phyloP scores from a whole-genome alignment of 2,113 vertebrate species.

The Neotragus pygmaeus region DNA sequence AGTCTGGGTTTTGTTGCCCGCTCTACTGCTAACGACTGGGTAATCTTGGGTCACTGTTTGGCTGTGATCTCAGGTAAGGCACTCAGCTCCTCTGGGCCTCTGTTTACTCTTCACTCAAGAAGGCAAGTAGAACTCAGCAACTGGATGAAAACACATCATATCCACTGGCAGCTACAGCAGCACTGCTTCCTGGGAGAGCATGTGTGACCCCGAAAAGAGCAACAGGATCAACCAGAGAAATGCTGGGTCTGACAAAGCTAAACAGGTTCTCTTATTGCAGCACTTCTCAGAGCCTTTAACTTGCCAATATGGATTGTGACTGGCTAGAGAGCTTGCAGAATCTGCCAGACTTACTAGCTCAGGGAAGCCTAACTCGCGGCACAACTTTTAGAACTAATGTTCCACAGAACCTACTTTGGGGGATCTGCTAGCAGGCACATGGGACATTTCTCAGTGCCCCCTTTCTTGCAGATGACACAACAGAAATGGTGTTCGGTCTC shows the following conservation, averaged over 20 bases:
- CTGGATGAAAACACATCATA: background rate
- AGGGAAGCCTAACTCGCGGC: background rate
- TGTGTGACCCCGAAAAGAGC: background rate
- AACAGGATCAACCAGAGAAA: background rate
- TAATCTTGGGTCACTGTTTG: background rate
- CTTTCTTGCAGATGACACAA: background rate
- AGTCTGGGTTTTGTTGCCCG: background rate
- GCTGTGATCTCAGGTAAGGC: background rate
- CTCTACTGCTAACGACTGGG: background rate
- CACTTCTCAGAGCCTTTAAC: slow-evolving; percentile 47
- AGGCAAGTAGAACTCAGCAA: background rate
- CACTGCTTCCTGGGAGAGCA: background rate
- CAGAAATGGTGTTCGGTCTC: background rate
- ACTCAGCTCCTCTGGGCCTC: slow-evolving; percentile 4
- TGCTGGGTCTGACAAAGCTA: background rate
- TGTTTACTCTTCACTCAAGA: background rate
- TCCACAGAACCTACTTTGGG: background rate
- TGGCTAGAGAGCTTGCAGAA: background rate
- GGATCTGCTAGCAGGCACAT: background rate
- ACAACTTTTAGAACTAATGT: slow-evolving; percentile 4
- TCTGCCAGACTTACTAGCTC: background rate
- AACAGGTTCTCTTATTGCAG: background rate
- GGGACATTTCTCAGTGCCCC: background rate
- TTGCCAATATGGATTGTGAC: background rate
- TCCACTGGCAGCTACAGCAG: background rate